Conservation (phyloP, 2,888 invertebrate genomes). For the Archips crataeganus region DNA sequence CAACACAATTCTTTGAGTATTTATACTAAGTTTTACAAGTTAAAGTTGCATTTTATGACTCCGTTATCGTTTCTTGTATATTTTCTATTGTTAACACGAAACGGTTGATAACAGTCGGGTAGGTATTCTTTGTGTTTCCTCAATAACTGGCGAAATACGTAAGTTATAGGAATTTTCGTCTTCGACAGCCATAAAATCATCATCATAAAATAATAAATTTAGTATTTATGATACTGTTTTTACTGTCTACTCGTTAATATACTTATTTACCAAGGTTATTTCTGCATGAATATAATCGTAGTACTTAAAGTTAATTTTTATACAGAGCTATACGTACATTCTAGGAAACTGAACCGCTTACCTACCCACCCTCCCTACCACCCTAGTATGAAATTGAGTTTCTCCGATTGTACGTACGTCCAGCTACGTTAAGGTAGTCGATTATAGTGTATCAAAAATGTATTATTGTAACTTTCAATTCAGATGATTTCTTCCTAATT, state of each 20-base stretch:
- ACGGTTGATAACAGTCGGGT: neutral
- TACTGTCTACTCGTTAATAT: neutral
- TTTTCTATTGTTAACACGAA: neutral
- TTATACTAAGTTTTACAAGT: neutral
- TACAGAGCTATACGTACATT: no score
- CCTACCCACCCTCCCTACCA: no score
- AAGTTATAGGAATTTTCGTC: neutral
- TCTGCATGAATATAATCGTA: neutral
- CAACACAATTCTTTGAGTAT: neutral
- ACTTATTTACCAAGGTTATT: neutral
- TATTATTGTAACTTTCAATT: no score
- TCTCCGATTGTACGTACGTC: no score
- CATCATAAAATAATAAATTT: neutral
- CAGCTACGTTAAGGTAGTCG: no score
- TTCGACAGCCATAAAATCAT: neutral
- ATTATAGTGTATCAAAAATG: no score
- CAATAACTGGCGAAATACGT: neutral
- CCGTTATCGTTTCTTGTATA: slow-evolving; percentile 8
- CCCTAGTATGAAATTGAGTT: no score
- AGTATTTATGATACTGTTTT: neutral
- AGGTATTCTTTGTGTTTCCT: neutral
- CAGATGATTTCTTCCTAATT: no score
- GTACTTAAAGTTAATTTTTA: no score
- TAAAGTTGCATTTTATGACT: slow-evolving; percentile 4
- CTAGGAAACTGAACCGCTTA: no score